Conservation (phyloP, 2,888 invertebrate species). For the Drosophila sordidula region DNA sequence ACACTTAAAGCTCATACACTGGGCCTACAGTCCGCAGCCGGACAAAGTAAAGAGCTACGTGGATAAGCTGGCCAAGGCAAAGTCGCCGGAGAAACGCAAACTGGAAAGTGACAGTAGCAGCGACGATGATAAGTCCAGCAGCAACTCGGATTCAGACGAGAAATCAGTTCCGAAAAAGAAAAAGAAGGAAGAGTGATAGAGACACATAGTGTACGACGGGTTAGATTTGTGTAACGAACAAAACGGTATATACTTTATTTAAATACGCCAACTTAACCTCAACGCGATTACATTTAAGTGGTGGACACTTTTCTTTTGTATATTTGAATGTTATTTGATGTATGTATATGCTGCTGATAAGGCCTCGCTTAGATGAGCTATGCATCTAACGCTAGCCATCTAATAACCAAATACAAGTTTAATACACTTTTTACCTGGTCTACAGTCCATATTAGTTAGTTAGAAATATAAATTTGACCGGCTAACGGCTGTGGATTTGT, state of each 20-base stretch:
- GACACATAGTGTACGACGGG: neutral
- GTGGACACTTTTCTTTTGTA: constrained; percentile 46
- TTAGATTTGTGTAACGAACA: constrained; percentile 67
- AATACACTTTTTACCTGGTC: constrained; percentile 9
- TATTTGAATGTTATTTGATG: constrained; percentile 46
- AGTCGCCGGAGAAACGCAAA: constrained; percentile 69
- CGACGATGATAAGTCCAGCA: constrained; percentile 38
- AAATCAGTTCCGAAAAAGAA: constrained; percentile 65
- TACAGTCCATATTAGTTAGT: constrained; percentile 3
- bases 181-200: constrained; percentile 49
- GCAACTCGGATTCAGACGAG: constrained; percentile 47
- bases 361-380: constrained; percentile 58
- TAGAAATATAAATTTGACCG: neutral
- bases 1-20: constrained; percentile 89
- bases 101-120: constrained; percentile 52
- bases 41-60: constrained; percentile 88
- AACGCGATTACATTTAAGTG: constrained; percentile 65
- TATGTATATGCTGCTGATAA: constrained; percentile 51
- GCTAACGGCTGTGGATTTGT: constrained; percentile 4
- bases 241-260: constrained; percentile 73
- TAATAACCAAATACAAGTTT: constrained; percentile 45
- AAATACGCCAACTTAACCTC: constrained; percentile 63
- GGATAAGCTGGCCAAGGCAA: constrained; percentile 77
- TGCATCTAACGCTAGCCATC: constrained; percentile 50
- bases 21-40: constrained; percentile 91